phyloP scores from a whole-genome alignment of 2,797 vertebrate species.

The Taeniopygia guttata region DNA sequence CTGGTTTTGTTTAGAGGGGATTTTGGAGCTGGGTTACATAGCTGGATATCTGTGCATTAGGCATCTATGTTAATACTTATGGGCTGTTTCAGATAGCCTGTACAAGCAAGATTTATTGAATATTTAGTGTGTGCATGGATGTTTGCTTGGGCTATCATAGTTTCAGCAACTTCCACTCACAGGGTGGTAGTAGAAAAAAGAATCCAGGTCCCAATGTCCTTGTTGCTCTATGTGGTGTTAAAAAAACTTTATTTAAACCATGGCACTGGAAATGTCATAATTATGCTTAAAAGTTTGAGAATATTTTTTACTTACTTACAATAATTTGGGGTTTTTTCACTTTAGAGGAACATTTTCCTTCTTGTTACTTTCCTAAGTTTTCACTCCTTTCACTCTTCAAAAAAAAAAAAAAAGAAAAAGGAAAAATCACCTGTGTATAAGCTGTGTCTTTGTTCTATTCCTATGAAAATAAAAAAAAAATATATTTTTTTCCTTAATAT shows the following conservation, averaged over 20 bases:
- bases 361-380: neutral
- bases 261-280: neutral
- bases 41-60: neutral
- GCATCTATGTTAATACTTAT: neutral
- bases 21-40: neutral
- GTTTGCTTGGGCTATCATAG: neutral
- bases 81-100: neutral
- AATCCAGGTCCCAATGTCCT: accelerated
- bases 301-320: neutral
- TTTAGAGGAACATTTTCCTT: neutral
- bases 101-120: neutral
- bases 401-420: neutral
- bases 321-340: neutral
- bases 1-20: neutral
- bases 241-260: neutral
- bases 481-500: neutral
- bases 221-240: accelerated
- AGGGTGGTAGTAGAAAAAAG: neutral
- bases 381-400: neutral
- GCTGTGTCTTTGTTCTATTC: neutral
- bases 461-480: neutral
- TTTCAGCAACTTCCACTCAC: neutral
- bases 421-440: neutral
- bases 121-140: neutral
- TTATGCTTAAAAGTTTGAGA: neutral